phyloP scores from a whole-genome alignment of 2,113 vertebrate genomes.

The Agapornis roseicollis region DNA sequence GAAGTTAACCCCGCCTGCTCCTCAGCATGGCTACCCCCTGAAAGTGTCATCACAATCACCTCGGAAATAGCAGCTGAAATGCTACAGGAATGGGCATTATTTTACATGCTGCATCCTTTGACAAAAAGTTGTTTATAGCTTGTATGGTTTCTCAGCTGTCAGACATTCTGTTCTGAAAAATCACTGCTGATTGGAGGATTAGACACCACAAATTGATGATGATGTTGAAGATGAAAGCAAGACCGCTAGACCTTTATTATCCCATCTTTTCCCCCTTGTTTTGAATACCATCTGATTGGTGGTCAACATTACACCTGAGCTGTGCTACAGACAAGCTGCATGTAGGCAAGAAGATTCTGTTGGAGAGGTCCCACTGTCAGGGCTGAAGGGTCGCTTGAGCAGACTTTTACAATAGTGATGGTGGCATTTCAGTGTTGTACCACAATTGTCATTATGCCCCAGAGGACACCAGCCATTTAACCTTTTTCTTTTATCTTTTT shows the following conservation, averaged over 20 bases:
- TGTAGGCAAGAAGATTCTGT: constrained; percentile 56
- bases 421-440: constrained; percentile 58
- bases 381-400: constrained; percentile 52
- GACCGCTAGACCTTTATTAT: constrained; percentile 69
- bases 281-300: constrained; percentile 50
- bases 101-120: constrained; percentile 71
- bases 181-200: constrained; percentile 68
- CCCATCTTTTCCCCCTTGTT: constrained; percentile 33
- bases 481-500: constrained; percentile 58
- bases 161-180: constrained; percentile 68
- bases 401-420: constrained; percentile 70
- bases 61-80: constrained; percentile 63
- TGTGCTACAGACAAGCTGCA: constrained; percentile 63
- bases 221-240: constrained; percentile 59
- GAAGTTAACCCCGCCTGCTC: constrained; percentile 60
- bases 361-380: constrained; percentile 47
- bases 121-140: constrained; percentile 74
- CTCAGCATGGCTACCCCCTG: constrained; percentile 61
- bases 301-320: constrained; percentile 48
- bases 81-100: constrained; percentile 74
- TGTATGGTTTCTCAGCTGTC: constrained; percentile 76
- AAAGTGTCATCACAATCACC: constrained; percentile 66
- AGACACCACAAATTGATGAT: constrained; percentile 51
- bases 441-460: constrained; percentile 56
- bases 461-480: constrained; percentile 69